Evolutionary conservation across 2,797 vertebrate genomes (phyloP).

Genomic region (Antennarius maculatus): DNA sequence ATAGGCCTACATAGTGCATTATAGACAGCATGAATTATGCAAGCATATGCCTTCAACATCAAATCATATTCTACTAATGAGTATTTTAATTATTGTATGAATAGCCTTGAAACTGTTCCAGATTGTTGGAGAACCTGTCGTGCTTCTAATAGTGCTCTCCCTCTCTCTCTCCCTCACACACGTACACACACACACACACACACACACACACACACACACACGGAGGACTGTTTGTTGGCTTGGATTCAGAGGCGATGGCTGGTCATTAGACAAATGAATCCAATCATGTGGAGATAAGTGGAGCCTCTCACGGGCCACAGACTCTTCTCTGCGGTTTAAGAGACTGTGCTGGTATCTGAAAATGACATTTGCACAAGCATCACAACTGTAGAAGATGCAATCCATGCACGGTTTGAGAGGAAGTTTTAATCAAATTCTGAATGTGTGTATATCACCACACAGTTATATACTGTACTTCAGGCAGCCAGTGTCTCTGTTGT

Average conservation of each 20-base stretch:
- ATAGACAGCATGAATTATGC: slow-evolving; percentile 36
- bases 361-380: slow-evolving; percentile 34
- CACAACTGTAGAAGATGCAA: neutral
- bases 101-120: slow-evolving; percentile 19
- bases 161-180: neutral
- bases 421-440: neutral
- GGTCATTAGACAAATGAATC: slow-evolving; percentile 70
- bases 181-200: neutral
- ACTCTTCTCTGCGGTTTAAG: slow-evolving; percentile 58
- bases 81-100: slow-evolving; percentile 34
- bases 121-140: slow-evolving; percentile 15
- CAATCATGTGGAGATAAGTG: slow-evolving; percentile 64
- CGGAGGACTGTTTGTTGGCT: slow-evolving; percentile 43
- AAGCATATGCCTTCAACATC: slow-evolving; percentile 23
- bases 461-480: neutral
- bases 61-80: slow-evolving; percentile 36
- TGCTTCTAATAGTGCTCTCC: slow-evolving; percentile 2
- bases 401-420: neutral
- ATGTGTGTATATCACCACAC: neutral
- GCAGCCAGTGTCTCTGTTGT: no score
- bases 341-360: slow-evolving; percentile 42
- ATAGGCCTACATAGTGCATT: slow-evolving; percentile 11
- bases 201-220: slow-evolving; percentile 8
- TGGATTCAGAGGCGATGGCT: slow-evolving; percentile 48
- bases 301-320: slow-evolving; percentile 46